Base-by-base conservation (phyloP, 2,113 vertebrate genomes). In the Hemibagrus wyckioides region DNA sequence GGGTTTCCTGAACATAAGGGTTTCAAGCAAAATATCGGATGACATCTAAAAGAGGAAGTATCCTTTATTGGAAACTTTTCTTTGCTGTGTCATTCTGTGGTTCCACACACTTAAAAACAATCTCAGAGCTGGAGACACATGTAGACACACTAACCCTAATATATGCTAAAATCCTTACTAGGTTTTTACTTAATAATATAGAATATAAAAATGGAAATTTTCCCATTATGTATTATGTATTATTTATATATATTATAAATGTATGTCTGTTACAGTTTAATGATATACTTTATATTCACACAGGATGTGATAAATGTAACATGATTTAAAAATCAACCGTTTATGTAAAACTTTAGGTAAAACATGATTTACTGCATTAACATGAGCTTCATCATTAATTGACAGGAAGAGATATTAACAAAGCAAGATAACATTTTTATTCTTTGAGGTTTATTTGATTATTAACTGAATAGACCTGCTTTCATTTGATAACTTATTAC, bases 41-140 rank as follows among this genome's bases (percentile, higher is more conserved):
- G 93, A 93, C 90, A 80, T 54, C 63, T 52, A 50, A 13, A 92
- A 71, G 73, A 93, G 93, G 94, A 95, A 95, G 89, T 54, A 73
- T 90, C 48, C 8, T 59, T 88, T 85, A 79, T 86, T 80, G 71
- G 81, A 84, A 69, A 77, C 57, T 11, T 69, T 86, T 93, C 92
- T 91, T 89, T 89, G 94, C 94, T 90, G 87, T 94, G 93, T 94
- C 94, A 95, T 86, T 91, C 81, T 92, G 92, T 89, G 89, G 13
- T 80, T 23, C 17, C 87, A 88, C 52, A 69, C 83, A 82, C 56
- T 39, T 44, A 83, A 25, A 80, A 89, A 84, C 52, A 90, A 65
- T 76, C 19, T 6, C 57, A 61, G 50, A n/a, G 33, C 3, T 36
- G 28, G 8, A 73, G 54, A 48, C 52, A 19, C 21, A 14, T 52